phyloP scores from a whole-genome alignment of 2,113 vertebrate species.

The Sylvilagus bachmani region DNA sequence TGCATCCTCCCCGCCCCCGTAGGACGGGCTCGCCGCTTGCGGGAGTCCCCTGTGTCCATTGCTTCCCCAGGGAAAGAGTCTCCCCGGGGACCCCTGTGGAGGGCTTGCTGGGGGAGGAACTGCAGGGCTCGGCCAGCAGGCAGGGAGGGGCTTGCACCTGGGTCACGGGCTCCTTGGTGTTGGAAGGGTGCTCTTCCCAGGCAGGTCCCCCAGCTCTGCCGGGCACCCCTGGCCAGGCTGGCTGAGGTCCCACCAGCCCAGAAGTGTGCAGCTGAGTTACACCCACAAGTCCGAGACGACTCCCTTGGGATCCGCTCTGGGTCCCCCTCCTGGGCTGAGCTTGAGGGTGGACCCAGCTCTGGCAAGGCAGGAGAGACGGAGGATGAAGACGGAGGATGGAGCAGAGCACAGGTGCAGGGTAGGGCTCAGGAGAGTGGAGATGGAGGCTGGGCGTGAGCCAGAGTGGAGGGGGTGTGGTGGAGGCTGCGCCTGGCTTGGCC shows the following conservation, averaged over 20 bases:
- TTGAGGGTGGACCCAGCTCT: no score
- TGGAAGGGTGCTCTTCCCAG: not conserved
- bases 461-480: fast-evolving
- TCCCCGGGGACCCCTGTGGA: not conserved
- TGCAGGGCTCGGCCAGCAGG: not conserved
- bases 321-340: not conserved
- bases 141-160: fast-evolving
- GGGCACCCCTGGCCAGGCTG: no score
- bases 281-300: not conserved
- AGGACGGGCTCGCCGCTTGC: not conserved
- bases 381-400: fast-evolving
- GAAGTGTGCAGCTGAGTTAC: not conserved
- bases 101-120: not conserved
- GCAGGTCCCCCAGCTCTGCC: not conserved
- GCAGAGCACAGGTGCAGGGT: not conserved
- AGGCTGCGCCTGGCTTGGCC: not conserved
- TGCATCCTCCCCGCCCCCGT: fast-evolving
- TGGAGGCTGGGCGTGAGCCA: fast-evolving
- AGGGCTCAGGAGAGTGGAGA: not conserved
- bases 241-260: not conserved
- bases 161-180: not conserved
- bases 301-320: not conserved
- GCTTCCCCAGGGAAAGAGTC: not conserved
- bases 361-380: not conserved
- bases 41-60: not conserved